Percentiles rank a stretch among this genome's conserved stretches.
phyloP scores from a whole-genome alignment of 2,113 vertebrate genomes.

The Serilophus lunatus region DNA sequence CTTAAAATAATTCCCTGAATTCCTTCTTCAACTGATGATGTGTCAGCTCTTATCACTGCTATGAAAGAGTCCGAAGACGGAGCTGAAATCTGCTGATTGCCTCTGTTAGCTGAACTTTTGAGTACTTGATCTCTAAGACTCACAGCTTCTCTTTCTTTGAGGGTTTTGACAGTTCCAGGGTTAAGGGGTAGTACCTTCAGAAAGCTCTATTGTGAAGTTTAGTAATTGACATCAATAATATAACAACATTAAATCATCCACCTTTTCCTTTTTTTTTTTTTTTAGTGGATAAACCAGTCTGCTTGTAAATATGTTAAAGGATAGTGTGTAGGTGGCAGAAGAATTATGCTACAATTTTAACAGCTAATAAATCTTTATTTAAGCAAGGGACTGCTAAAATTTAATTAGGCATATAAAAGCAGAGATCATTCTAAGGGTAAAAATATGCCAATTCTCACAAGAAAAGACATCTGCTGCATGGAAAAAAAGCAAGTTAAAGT shows the following conservation, averaged over 20 bases:
- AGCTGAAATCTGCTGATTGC: neutral
- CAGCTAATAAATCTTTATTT: slow-evolving; percentile 85
- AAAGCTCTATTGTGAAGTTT: slow-evolving; percentile 66
- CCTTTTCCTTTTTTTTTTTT: neutral
- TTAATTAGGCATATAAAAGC: slow-evolving; percentile 81
- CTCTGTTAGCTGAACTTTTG: neutral
- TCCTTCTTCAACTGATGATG: neutral
- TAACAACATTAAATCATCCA: slow-evolving; percentile 66
- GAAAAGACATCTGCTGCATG: slow-evolving; percentile 67
- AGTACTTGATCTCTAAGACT: slow-evolving; percentile 14
- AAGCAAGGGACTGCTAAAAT: slow-evolving; percentile 78
- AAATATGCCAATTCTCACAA: slow-evolving; percentile 72
- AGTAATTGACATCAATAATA: slow-evolving; percentile 70
- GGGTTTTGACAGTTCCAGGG: slow-evolving; percentile 32
- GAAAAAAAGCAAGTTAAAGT: slow-evolving; percentile 62
- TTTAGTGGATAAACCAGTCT: slow-evolving; percentile 63
- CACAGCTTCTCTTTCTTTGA: slow-evolving; percentile 24
- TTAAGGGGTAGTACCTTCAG: slow-evolving; percentile 51
- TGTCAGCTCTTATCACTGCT: neutral
- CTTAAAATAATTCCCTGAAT: neutral
- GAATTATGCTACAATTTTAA: slow-evolving; percentile 78
- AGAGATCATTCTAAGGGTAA: slow-evolving; percentile 76
- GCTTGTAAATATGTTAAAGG: slow-evolving; percentile 78
- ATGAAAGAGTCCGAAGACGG: neutral
- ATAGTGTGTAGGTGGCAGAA: slow-evolving; percentile 74